Conservation (phyloP, 2,888 invertebrate genomes). For the Xylota sylvarum region DNA sequence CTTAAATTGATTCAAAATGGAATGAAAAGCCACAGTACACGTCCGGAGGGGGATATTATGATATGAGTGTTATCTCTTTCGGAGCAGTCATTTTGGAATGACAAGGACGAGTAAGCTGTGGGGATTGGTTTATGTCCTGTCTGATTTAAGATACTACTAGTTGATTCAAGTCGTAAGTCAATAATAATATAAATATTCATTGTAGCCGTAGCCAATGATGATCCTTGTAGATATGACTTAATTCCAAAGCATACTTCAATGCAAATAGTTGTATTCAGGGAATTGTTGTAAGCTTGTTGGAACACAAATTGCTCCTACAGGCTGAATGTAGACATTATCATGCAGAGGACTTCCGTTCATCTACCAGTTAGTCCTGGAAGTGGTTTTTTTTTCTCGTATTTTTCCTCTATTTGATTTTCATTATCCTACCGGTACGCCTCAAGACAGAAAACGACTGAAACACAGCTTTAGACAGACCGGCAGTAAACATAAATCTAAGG, state of each 20-base stretch:
- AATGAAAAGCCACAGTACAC: constrained; percentile 10
- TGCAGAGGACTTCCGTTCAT: constrained; percentile 23
- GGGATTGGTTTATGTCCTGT: too few species aligned
- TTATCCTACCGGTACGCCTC: constrained; percentile 46
- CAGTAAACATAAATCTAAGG: constrained; percentile 64
- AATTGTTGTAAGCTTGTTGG: constrained; percentile 32
- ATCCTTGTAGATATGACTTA: background rate
- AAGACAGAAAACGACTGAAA: constrained; percentile 10
- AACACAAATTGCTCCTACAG: constrained; percentile 59
- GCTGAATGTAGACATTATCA: constrained; percentile 49
- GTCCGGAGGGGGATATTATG: background rate
- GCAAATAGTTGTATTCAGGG: constrained; percentile 40
- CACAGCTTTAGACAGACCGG: constrained; percentile 52
- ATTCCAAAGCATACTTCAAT: constrained; percentile 29
- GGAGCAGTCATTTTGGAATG: background rate
- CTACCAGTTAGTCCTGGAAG: constrained; percentile 35
- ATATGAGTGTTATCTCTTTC: background rate
- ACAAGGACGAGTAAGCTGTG: background rate
- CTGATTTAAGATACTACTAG: too few species aligned
- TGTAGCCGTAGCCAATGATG: background rate
- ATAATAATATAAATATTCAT: too few species aligned
- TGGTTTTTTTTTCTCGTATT: constrained; percentile 9
- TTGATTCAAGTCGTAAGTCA: too few species aligned
- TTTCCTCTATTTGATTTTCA: constrained; percentile 60
- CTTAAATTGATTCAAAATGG: constrained; percentile 50